A percentile compares a stretch with the other conserved stretches of the same genome.
Evolutionary conservation across 2,113 vertebrate species (phyloP).

Genomic region (Origma solitaria): DNA sequence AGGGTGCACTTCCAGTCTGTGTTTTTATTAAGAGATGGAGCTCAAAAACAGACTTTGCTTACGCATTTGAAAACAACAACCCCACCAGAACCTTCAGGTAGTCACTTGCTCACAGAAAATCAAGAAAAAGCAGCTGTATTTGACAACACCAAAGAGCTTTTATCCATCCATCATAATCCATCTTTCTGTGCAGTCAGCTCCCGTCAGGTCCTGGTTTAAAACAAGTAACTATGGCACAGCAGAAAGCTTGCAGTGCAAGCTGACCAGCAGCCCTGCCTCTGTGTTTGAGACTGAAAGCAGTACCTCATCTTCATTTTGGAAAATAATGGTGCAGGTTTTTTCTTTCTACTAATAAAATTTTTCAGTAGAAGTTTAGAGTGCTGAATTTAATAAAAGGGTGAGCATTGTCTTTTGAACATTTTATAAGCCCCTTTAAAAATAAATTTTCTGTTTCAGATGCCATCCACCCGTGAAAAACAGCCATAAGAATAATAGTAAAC

Average conservation of each 20-base stretch:
- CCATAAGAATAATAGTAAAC: background rate
- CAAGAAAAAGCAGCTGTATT: background rate
- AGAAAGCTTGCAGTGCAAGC: background rate
- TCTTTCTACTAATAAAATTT: background rate
- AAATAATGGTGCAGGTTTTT: background rate
- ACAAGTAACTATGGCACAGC: background rate
- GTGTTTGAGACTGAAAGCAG: background rate
- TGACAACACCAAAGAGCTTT: background rate
- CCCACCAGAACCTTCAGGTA: background rate
- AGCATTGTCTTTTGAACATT: background rate
- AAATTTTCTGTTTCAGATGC: background rate
- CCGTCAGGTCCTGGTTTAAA: background rate
- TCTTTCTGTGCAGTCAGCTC: background rate
- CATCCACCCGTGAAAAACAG: background rate
- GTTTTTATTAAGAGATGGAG: background rate
- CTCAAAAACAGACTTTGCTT: background rate
- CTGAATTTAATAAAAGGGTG: background rate
- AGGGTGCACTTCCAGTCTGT: background rate
- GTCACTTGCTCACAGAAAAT: background rate
- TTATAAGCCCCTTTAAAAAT: background rate
- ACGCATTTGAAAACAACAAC: background rate
- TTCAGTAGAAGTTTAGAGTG: background rate
- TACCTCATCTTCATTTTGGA: background rate
- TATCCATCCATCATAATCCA: background rate
- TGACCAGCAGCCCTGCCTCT: background rate